A percentile compares a stretch with the other conserved stretches of the same genome.
Conservation (phyloP, 2,113 vertebrate species). For the Pelecanoides urinatrix region DNA sequence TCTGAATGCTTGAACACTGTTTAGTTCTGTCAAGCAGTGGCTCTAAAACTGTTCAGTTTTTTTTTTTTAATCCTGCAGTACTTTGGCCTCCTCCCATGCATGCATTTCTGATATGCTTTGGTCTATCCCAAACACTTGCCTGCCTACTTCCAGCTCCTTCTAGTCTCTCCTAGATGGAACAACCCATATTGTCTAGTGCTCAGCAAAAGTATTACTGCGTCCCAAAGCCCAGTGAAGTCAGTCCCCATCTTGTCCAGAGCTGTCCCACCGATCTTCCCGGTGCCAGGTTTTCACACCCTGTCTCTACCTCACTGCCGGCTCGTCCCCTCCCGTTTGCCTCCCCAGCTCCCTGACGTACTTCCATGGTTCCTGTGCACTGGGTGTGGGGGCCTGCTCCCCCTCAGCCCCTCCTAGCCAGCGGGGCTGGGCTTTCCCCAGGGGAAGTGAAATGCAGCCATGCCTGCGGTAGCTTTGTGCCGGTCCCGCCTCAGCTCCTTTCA, state of each 20-base stretch:
- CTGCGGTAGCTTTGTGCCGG: background rate
- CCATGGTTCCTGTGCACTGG: background rate
- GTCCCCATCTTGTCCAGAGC: background rate
- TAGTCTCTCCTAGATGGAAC: background rate
- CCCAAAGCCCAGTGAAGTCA: background rate
- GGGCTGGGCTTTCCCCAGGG: background rate
- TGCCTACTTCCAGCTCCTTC: background rate
- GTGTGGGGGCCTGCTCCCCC: too few relatives aligned
- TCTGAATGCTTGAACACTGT: background rate
- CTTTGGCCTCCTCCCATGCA: background rate
- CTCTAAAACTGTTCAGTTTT: background rate
- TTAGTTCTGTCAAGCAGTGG: background rate
- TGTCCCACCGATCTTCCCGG: background rate
- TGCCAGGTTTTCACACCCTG: background rate
- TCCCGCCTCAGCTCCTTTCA: background rate
- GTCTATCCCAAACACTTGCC: background rate
- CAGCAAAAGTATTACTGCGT: background rate
- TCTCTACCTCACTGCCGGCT: background rate
- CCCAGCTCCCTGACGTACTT: background rate
- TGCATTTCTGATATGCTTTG: background rate
- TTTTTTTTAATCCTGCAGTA: background rate
- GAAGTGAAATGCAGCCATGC: background rate
- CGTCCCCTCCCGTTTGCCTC: accelerated
- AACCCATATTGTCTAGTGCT: background rate
- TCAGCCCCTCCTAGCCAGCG: background rate